Conservation (phyloP, 1,140 invertebrate genomes). For the Drosophila littoralis region DNA sequence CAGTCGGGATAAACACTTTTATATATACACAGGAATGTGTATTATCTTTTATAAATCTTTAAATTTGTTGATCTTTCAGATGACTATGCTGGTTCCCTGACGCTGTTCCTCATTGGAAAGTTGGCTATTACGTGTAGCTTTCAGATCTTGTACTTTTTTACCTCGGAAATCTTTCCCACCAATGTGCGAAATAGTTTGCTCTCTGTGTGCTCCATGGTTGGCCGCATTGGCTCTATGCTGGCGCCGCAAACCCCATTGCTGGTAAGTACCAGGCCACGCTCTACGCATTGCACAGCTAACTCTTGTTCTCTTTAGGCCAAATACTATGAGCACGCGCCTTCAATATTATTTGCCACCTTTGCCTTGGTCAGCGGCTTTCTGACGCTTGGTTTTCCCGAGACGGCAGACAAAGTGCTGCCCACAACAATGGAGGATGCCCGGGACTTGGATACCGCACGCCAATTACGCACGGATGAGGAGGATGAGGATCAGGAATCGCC, state of each 20-base stretch:
- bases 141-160: conserved; percentile 89
- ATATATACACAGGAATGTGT: neutral
- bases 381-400: conserved; percentile 88
- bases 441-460: conserved; percentile 63
- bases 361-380: conserved; percentile 87
- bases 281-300: neutral
- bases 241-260: conserved; percentile 87
- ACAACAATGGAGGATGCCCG: conserved; percentile 88
- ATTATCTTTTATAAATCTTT: neutral
- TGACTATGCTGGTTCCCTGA: conserved; percentile 84
- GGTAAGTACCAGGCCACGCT: conserved; percentile 53
- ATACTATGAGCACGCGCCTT: conserved; percentile 86
- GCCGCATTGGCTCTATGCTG: conserved; percentile 88
- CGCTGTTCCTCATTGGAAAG: conserved; percentile 90
- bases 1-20: too few relatives aligned
- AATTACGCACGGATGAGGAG: conserved; percentile 3
- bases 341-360: conserved; percentile 89
- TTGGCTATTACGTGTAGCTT: conserved; percentile 89
- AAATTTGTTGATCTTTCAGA: conserved; percentile 50
- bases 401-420: conserved; percentile 87
- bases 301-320: conserved; percentile 52
- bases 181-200: conserved; percentile 87
- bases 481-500: conserved; percentile 7
- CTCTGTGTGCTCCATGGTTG: conserved; percentile 88
- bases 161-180: conserved; percentile 90